These are phyloP conservation scores for Crioceris asparagi DNA, from an alignment of 2,888 invertebrate genomes.

Conservation along the genomic window DNA sequence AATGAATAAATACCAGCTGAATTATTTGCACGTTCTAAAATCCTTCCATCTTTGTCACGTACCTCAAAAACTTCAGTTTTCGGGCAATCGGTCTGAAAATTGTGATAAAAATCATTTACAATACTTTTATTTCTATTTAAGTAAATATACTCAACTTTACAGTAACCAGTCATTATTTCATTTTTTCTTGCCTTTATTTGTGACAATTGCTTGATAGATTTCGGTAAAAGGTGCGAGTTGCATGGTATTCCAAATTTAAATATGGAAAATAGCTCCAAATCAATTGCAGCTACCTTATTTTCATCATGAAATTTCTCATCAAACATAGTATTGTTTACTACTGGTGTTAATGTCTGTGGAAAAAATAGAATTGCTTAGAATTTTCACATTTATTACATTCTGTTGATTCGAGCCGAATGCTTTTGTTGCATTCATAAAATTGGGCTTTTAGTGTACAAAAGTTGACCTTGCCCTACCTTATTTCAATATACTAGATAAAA, in stretches of 20 bases:
- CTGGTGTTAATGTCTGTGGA: too few species aligned
- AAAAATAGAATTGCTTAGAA: too few species aligned
- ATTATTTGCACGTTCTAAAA: conserved; percentile 50
- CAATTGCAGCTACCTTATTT: conserved; percentile 8
- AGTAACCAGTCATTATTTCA: conserved; percentile 46
- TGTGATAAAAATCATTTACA: neutral
- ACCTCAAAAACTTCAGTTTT: conserved; percentile 42
- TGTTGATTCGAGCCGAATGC: too few species aligned
- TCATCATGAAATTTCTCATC: conserved; percentile 7
- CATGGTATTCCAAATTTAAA: conserved; percentile 50
- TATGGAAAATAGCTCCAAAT: conserved; percentile 32
- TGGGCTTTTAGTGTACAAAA: too few species aligned
- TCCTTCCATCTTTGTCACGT: conserved; percentile 40
- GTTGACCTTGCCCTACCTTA: too few species aligned
- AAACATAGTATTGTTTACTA: conserved; percentile 6
- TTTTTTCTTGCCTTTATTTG: conserved; percentile 39
- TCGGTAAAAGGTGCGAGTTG: conserved; percentile 43
- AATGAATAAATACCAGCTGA: conserved; percentile 49
- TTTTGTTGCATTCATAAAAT: too few species aligned
- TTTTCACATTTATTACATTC: too few species aligned
- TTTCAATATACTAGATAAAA: too few species aligned
- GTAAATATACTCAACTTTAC: too few species aligned
- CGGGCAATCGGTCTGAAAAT: conserved; percentile 37
- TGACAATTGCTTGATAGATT: conserved; percentile 33
- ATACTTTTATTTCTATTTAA: neutral